Percentiles rank a stretch among this genome's conserved stretches.
phyloP scores from a whole-genome alignment of 2,888 invertebrate genomes.

The Orthosia incerta region DNA sequence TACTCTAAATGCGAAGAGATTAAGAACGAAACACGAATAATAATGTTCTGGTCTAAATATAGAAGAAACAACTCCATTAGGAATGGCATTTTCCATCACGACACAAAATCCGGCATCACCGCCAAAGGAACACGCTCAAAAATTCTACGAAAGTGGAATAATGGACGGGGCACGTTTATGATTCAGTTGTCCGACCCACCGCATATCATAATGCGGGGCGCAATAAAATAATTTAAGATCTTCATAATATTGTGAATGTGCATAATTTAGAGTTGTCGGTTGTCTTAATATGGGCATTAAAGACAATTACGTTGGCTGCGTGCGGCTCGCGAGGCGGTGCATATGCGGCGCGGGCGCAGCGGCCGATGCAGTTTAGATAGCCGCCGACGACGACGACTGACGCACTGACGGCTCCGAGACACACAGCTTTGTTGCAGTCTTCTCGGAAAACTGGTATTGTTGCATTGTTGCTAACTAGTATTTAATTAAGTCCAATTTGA shows the following conservation, averaged over 20 bases:
- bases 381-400: conserved; percentile 64
- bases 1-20: conserved; percentile 23
- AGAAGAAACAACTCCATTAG: conserved; percentile 27
- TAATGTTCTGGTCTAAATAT: conserved; percentile 31
- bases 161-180: conserved; percentile 58
- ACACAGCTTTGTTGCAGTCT: conserved; percentile 52
- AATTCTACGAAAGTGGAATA: conserved; percentile 54
- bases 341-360: conserved; percentile 64
- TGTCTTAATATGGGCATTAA: conserved; percentile 83
- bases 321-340: conserved; percentile 70
- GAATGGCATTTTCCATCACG: conserved; percentile 19
- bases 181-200: conserved; percentile 59
- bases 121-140: conserved; percentile 46
- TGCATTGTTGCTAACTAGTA: conserved; percentile 58
- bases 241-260: conserved; percentile 71
- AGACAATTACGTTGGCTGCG: conserved; percentile 77
- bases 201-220: conserved; percentile 52
- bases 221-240: conserved; percentile 69
- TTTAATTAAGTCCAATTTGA: conserved; percentile 1
- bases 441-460: conserved; percentile 46
- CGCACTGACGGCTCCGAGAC: conserved; percentile 49
- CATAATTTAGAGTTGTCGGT: conserved; percentile 68
- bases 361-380: conserved; percentile 86
- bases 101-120: conserved; percentile 46
- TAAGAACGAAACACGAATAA: conserved; percentile 8